phyloP scores from a whole-genome alignment of 1,140 invertebrate genomes.

The Frieseomelitta varia region DNA sequence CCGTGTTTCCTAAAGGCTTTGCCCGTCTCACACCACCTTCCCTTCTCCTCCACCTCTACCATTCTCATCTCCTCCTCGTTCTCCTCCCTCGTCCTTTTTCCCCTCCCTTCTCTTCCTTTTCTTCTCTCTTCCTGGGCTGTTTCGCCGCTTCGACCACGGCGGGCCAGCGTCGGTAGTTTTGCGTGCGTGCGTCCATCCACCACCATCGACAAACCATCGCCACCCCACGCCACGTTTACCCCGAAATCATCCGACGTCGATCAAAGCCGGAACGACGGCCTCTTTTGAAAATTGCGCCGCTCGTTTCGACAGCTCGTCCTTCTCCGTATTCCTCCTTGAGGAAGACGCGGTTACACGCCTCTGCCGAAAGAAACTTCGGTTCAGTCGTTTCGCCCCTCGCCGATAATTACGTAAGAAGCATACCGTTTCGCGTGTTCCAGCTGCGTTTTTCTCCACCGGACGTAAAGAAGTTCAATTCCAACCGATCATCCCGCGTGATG shows the following conservation, averaged over 20 bases:
- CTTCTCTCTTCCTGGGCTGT: neutral
- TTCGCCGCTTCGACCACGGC: neutral
- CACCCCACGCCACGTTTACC: neutral
- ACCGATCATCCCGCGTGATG: neutral
- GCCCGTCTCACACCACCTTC: neutral
- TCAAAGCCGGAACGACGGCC: slow-evolving; percentile 34
- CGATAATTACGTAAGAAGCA: slow-evolving; percentile 22
- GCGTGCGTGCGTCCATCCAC: neutral
- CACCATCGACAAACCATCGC: neutral
- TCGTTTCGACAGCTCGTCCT: slow-evolving; percentile 49
- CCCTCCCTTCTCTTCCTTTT: slow-evolving; percentile 12
- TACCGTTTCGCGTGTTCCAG: neutral
- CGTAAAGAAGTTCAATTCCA: neutral
- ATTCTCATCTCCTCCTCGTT: neutral
- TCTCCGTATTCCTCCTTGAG: slow-evolving; percentile 55
- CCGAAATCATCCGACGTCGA: slow-evolving; percentile 27
- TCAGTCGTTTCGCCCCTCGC: too few species aligned
- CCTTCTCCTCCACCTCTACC: neutral
- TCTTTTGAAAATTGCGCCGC: slow-evolving; percentile 36
- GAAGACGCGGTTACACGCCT: slow-evolving; percentile 24
- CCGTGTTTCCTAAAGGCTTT: slow-evolving; percentile 73
- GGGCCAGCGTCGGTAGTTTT: neutral
- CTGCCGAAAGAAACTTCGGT: neutral
- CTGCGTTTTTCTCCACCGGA: neutral
- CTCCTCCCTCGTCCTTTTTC: slow-evolving; percentile 6